phyloP scores from a whole-genome alignment of 1,140 invertebrate species.

The Paramacrobiotus metropolitanus region DNA sequence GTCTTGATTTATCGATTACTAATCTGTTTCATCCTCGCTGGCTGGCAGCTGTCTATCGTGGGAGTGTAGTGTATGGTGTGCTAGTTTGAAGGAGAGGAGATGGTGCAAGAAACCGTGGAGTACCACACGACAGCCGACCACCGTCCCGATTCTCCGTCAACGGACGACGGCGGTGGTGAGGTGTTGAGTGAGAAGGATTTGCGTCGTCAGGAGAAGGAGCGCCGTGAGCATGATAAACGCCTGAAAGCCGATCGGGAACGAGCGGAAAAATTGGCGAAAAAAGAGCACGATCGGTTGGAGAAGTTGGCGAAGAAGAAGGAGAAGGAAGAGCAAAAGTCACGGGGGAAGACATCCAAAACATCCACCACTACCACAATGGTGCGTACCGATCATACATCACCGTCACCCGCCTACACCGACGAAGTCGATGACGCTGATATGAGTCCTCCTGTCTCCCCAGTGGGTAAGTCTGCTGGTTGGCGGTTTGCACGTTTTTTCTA shows the following conservation, averaged over 20 bases:
- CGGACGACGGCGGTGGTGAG: background rate
- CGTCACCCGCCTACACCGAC: background rate
- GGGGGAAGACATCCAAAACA: conserved; percentile 10
- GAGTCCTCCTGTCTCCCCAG: conserved; percentile 1
- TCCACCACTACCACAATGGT: background rate
- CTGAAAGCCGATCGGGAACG: background rate
- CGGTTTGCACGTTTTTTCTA: too few species aligned
- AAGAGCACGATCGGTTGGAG: conserved; percentile 1
- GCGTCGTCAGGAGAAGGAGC: background rate
- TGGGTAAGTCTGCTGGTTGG: too few species aligned
- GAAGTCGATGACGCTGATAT: background rate
- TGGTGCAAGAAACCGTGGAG: background rate
- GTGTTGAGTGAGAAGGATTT: background rate
- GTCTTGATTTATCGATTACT: too few species aligned
- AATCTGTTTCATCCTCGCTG: too few species aligned
- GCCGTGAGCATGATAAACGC: background rate
- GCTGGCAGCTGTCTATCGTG: too few species aligned
- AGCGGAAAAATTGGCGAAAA: background rate
- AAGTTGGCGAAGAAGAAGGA: background rate
- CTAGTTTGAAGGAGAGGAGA: background rate
- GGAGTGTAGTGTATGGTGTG: too few species aligned
- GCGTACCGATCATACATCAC: background rate
- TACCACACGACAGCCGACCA: background rate
- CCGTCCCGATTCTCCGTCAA: background rate
- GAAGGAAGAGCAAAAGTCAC: conserved; percentile 9